Evolutionary conservation across 1,140 invertebrate genomes (phyloP), one percentile per base, ranked within the genome.

Genomic region (Lerema accius): DNA sequence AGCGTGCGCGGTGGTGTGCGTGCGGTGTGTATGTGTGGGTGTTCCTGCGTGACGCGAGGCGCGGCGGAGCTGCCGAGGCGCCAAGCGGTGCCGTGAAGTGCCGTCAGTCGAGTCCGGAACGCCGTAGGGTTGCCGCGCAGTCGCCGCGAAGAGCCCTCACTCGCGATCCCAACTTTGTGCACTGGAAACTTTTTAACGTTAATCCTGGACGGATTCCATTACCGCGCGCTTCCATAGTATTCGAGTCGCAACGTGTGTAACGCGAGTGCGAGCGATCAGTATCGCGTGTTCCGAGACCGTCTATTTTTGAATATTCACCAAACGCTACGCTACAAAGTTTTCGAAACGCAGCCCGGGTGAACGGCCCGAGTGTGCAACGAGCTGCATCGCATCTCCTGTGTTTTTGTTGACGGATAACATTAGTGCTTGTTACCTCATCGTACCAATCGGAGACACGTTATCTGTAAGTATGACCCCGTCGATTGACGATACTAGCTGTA

Each of bases 241-340:
- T 68, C 72, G 65, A 76, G 65, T 73, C 65, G 72, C 48, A 67
- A 61, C 51, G 69, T 78, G 63, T 63, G 48, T 59, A 71, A 48
- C 37, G 59, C 60, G 67, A 77, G 71, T 72, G 67, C 63, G 59
- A 73, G 71, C 77, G 73, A 63, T 65, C 69, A 74, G 65, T 75
- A 73, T 81, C 72, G 76, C 78, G 78, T 76, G 75, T 82, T 72
- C 70, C 65, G 62, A 79, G 56, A 76, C 68, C 74, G 76, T 88
- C 87, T 90, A 90, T 90, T 90, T 90, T 88, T 88, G 87, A 88
- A 83, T 90, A 87, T 86, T 83, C 83, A 86, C 81, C 84, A 85
- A 87, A 84, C 85, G 78, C 78, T 83, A 78, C 80, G 70, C 76
- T 73, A 81, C 77, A 75, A 85, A 87, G 83, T 90, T 88, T 90